phyloP scores from a whole-genome alignment of 2,113 vertebrate genomes.

The Aythya baeri region DNA sequence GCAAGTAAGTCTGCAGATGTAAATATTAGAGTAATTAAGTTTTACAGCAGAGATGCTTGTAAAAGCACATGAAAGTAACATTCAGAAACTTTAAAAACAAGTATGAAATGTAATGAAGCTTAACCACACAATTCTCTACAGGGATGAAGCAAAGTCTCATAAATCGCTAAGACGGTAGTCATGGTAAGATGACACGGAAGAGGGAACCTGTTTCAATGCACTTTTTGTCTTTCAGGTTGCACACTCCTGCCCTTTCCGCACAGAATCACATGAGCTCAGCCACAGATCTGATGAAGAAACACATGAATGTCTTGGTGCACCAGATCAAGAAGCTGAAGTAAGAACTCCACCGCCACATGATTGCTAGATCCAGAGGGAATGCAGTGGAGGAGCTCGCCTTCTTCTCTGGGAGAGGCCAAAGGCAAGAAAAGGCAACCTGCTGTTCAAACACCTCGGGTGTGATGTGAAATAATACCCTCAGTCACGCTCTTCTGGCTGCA shows the following conservation, averaged over 20 bases:
- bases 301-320: background rate
- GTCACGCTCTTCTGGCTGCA: background rate
- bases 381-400: background rate
- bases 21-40: background rate
- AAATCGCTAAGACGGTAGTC: background rate
- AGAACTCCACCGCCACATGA: accelerated
- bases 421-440: background rate
- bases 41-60: background rate
- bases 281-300: background rate
- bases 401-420: background rate
- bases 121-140: background rate
- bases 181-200: background rate
- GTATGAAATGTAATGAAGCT: background rate
- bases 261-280: background rate
- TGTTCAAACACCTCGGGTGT: background rate
- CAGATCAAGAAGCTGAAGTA: background rate
- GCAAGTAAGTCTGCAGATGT: background rate
- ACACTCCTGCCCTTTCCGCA: background rate
- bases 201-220: background rate
- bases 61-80: background rate
- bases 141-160: background rate
- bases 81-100: background rate
- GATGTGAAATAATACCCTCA: accelerated
- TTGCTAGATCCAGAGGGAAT: background rate
- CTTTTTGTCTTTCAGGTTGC: background rate